Evolutionary conservation across 2,797 vertebrate genomes (phyloP), one percentile per base, ranked within the genome.

Genomic region (Intellagama lesueurii): DNA sequence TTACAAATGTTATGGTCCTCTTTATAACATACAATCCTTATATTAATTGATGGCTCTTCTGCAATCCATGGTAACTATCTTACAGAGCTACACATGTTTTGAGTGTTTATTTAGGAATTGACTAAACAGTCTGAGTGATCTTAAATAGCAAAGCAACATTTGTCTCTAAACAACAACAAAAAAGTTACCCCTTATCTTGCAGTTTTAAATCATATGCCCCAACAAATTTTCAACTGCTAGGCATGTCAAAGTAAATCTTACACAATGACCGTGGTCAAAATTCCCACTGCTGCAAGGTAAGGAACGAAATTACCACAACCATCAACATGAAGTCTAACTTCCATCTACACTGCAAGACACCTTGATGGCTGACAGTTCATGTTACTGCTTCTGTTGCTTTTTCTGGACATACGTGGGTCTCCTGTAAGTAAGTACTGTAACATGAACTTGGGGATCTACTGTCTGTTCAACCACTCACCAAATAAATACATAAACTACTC

Each of bases 11-110:
- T 22, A 81, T 11, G 79, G 5, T 14, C 77, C 7, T 7, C 26
- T 60, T 83, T 35, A 49, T 66, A 35, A 89, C 35, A 78, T 56
- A 75, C 69, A 82, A 82, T 86, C 49, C 44, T n/a, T 32, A 19
- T 70, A 40, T 44, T 79, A 89, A 64, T 22, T 47, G 82, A 82
- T 19, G 60, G 70, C 69, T 70, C 30, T 86, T 76, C 56, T 70
- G 49, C 40, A 44, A 76, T 82, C 64, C 35, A 30, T 69, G 70
- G 56, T 56, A 86, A 69, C 60, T 69, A 75, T 81, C 77, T 86
- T 76, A 16, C n/a, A 7, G 26, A 30, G 75, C 66, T 40, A 78
- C 26, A 56, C 19, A 83, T 30, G 68, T 52, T 56, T 70, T 56
- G 22, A 70, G 22, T 72, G 81, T 70, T 88, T 88, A 64, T 17